Base-by-base conservation (phyloP, 2,797 vertebrate genomes). In the Propithecus deckenii region DNA sequence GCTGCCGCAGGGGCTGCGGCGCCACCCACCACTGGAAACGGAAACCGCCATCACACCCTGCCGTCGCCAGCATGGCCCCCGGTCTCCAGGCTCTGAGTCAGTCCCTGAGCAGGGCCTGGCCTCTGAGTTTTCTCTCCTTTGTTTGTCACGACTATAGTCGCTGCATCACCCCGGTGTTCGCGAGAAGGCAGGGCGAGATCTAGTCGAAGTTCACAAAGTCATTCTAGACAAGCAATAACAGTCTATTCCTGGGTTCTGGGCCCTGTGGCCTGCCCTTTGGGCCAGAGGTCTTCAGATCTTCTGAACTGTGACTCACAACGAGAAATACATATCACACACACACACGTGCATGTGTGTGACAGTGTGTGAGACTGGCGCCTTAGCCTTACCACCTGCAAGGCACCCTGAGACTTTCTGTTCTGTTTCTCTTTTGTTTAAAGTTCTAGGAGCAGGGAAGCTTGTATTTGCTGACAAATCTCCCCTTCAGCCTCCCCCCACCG, bases 31-130 rank as follows among this genome's bases (percentile, higher is more conserved):
- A 9, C 32, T 13, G 10, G 72, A 57, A 46, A n/a, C 30, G 22
- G 59, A 79, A 57, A 11, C 32, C 9, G 18, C 61, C 35, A 4
- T 18, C 2, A 28, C 38, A 15, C 11, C 1, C 23, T 4, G 1
- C 38, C 0, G 0, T 10, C 50, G 3, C 1, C 41, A 52, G 50
- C 32, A 23, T 5, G 15, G 7, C 69, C 30, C 2, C 25, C 4
- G 13, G 14, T 55, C 61, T 86, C 81, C 38, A 28, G n/a, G 10
- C 25, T 52, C 32, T 55, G 43, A 63, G 28, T 61, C 55, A 30
- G 13, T 41, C 86, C 9, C 48, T 12, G 57, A 63, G 0, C 57
- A 30, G 9, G 18, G 5, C 30, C 22, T 35, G 48, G 32, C 22
- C 17, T 87, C 79, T 14, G 3, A 57, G 32, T 63, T 80, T 65